A percentile compares a stretch with the other conserved stretches of the same genome.
Conservation (phyloP, 2,113 vertebrate species). For the Choloepus hoffmanni region DNA sequence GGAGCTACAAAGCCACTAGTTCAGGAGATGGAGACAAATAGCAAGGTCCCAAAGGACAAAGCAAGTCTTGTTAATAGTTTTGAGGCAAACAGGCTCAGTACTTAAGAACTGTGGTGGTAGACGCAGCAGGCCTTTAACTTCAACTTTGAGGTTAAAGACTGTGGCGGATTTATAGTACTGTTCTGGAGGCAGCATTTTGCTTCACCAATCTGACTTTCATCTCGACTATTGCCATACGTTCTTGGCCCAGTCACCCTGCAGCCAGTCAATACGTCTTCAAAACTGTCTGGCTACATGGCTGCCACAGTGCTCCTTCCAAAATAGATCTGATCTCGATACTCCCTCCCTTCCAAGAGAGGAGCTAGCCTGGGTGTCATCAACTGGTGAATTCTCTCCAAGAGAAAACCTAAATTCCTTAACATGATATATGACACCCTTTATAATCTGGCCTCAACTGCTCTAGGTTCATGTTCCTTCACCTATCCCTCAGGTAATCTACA, state of each 20-base stretch:
- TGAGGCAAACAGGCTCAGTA: conserved; percentile 18
- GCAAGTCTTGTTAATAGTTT: conserved; percentile 64
- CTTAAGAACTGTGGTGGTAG: conserved; percentile 40
- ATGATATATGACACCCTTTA: conserved; percentile 3
- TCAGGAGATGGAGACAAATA: conserved; percentile 75
- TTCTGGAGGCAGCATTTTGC: conserved; percentile 27
- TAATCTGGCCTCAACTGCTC: conserved; percentile 12
- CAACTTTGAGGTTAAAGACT: conserved; percentile 41
- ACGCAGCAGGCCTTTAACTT: conserved; percentile 4
- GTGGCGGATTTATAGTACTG: background rate
- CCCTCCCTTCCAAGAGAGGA: background rate
- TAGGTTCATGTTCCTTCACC: background rate
- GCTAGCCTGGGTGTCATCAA: too few species aligned
- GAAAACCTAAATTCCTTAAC: conserved; percentile 9
- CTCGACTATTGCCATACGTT: background rate
- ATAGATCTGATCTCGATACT: background rate
- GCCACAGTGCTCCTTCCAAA: conserved; percentile 17
- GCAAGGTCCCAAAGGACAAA: conserved; percentile 43
- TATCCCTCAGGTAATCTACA: background rate
- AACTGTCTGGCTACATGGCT: background rate
- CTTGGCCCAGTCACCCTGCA: background rate
- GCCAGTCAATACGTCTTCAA: background rate
- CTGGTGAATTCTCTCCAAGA: background rate
- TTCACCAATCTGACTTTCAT: background rate
- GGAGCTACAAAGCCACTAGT: conserved; percentile 53